Conservation (phyloP, 64 coral and sea anemone genomes). For the Montipora capricornis region DNA sequence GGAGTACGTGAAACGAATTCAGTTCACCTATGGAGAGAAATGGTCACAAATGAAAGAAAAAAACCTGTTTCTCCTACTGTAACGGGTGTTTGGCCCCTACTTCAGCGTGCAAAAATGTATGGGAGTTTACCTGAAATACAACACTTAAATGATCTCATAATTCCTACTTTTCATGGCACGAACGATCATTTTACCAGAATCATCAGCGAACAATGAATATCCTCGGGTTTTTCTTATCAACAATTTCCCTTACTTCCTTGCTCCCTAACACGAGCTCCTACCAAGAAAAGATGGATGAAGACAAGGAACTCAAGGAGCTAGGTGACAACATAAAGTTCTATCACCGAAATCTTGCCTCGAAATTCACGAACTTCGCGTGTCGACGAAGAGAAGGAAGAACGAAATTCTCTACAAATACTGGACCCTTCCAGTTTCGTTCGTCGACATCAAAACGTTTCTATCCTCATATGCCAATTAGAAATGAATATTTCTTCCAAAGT, state of each 20-base stretch:
- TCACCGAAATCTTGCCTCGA: not conserved
- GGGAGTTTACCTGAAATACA: not conserved
- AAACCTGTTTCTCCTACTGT: no score
- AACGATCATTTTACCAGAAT: not conserved
- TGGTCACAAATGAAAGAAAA: no score
- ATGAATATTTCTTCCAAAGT: not conserved
- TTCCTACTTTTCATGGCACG: not conserved
- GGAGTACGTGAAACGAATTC: no score
- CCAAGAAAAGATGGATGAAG: not conserved
- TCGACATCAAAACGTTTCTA: not conserved
- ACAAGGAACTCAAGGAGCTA: not conserved
- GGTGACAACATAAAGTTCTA: not conserved
- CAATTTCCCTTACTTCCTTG: not conserved
- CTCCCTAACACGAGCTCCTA: not conserved
- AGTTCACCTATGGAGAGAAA: no score
- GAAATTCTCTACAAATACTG: not conserved
- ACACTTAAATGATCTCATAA: conserved; percentile 7
- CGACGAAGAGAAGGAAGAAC: not conserved
- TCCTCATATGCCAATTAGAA: not conserved
- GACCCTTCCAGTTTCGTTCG: not conserved
- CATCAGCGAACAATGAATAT: not conserved
- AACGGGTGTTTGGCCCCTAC: no score
- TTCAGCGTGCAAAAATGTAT: no score
- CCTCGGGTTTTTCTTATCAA: not conserved
- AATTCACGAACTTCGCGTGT: not conserved